Base-by-base conservation (phyloP, 2,113 vertebrate genomes). In the Hystrix brachyura region DNA sequence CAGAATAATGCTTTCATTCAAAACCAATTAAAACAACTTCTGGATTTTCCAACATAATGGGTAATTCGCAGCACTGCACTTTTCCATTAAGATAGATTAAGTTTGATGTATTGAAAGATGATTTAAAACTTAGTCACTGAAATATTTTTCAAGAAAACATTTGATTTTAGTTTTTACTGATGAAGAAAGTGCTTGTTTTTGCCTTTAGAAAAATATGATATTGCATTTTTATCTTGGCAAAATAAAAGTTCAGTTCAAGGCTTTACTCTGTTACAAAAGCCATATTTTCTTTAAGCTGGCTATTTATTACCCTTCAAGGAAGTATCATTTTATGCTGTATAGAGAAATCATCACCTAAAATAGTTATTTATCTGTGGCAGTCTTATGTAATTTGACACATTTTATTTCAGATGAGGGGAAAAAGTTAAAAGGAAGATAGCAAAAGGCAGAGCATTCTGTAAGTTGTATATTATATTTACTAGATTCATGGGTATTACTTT, bases 21-120 rank as follows among this genome's bases (percentile, higher is more conserved):
- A 98, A 98, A 97, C 95, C 96, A 98, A 98, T 97, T 97, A 97
- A 95, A 97, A 97, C 19, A n/a, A 92, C 94, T 97, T 96, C 95
- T 97, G 91, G 94, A 97, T 94, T 95, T 94, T 85, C 67, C 72
- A 89, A 60, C 95, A 90, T 95, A 94, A 97, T 95, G 94, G 92
- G n/a, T 88, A 96, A 96, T 97, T 96, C 93, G 82, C 83, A 92
- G 62, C 3, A 0, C 94, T 97, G 94, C 27, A 90, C 65, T 96
- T 95, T 87, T 78, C 89, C 71, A 82, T 95, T 92, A 95, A 32
- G 55, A 86, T 67, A 69, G 74, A 96, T 82, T 27, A n/a, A 93
- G 79, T 94, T 86, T 90, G 96, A 93, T 97, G 51, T 87, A 95
- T 97, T 92, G 78, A 92, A 94, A 87, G 78, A 94, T 96, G 94